Base-by-base conservation (phyloP, 2,113 vertebrate species). In the Lamprologus lemairii region DNA sequence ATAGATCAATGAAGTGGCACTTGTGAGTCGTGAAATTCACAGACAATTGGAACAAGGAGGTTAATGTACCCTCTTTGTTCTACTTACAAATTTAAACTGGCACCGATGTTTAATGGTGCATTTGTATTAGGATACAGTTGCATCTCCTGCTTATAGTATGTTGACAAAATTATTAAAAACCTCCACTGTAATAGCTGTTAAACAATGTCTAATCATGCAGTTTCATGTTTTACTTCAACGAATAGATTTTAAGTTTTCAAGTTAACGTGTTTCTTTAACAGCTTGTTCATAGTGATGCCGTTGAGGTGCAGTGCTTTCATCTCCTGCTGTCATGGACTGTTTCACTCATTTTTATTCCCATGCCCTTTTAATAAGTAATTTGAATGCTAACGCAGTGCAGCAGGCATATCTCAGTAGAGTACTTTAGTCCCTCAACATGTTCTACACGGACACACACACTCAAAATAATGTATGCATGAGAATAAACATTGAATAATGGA, bases 341-440 rank as follows among this genome's bases (percentile, higher is more conserved):
- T 89, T 83, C 73, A 47, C 83, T 86, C 35, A 83, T 90, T 81
- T 87, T 54, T 42, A 89, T 83, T 84, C 78, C 86, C 81, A 55
- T 17, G 73, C 45, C n/a, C 31, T 7, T 80, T 87, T 65, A 84
- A 84, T 89, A 84, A 89, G 83, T 86, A 9, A 91, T 86, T 54
- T 84, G 54, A 89, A 23, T 79, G 81, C 88, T 42, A 79, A 82
- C 73, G 31, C 71, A 45, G 65, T 79, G 55, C 82, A 85, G n/a
- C 51, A 84, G 73, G 79, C 68, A 81, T 54, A 83, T 60, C 49
- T 90, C 71, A 47, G 42, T 17, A 75, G 58, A 51, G 81, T 53
- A 53, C 37, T 88, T 84, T 82, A 53, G 45, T 49, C 7, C 79
- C 49, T 57, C 33, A 33, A 11, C 10, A 42, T 81, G 33, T 58